Percentiles rank a stretch among this genome's conserved stretches.
Evolutionary conservation across 2,113 vertebrate species (phyloP).

Genomic region (Malurus melanocephalus): DNA sequence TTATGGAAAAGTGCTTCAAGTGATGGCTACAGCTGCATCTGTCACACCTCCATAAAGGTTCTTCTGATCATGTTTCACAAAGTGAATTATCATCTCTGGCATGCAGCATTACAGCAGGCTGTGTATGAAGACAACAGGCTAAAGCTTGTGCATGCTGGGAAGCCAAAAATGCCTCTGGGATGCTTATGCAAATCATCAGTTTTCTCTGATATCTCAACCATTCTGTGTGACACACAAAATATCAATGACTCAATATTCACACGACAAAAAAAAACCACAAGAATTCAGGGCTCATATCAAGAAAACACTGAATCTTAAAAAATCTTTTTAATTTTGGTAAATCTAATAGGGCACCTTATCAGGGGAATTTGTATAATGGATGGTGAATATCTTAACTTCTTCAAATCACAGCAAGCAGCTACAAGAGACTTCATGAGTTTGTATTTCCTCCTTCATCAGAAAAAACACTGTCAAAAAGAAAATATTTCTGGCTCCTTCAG

Average conservation of each 20-base stretch:
- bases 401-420: background rate
- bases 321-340: background rate
- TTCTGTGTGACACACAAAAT: background rate
- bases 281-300: background rate
- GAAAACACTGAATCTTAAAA: background rate
- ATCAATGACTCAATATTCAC: conserved; percentile 8
- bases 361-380: background rate
- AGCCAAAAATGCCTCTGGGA: conserved; percentile 18
- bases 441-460: background rate
- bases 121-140: background rate
- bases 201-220: conserved; percentile 30
- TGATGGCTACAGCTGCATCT: conserved; percentile 32
- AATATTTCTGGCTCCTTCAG: background rate
- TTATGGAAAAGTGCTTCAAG: background rate
- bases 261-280: background rate
- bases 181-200: background rate
- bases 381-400: background rate
- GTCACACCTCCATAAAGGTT: conserved; percentile 2
- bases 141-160: conserved; percentile 30
- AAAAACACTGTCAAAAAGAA: background rate
- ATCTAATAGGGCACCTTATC: background rate
- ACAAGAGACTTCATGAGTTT: background rate
- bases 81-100: conserved; percentile 17
- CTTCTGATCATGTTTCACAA: conserved; percentile 38
- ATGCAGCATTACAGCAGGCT: background rate